phyloP scores from a whole-genome alignment of 1,140 invertebrate genomes.

The Drosophila subpulchrella region DNA sequence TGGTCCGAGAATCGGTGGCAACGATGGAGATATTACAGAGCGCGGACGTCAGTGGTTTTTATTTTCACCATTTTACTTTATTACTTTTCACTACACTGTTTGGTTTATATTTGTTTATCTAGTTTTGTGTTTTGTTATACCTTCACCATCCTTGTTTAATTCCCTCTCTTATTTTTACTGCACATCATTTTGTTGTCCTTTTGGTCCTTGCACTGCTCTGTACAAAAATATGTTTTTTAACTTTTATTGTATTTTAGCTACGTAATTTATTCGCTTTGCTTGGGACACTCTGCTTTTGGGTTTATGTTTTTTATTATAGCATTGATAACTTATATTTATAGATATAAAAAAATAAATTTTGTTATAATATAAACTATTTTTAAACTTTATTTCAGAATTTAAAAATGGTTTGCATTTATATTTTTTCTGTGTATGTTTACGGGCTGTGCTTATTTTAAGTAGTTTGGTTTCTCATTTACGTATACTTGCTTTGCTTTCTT shows the following conservation, averaged over 20 bases:
- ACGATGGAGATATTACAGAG: slow-evolving; percentile 43
- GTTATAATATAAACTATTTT: too few species aligned
- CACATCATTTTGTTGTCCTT: slow-evolving; percentile 17
- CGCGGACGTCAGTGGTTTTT: slow-evolving; percentile 75
- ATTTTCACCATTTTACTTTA: slow-evolving; percentile 48
- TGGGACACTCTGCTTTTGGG: slow-evolving; percentile 13
- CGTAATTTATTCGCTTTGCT: neutral
- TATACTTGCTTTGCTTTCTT: slow-evolving; percentile 27
- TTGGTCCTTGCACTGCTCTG: slow-evolving; percentile 10
- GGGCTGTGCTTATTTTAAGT: slow-evolving; percentile 1
- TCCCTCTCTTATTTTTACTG: slow-evolving; percentile 29
- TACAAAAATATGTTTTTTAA: neutral
- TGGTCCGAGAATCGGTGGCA: slow-evolving; percentile 33
- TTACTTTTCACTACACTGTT: slow-evolving; percentile 23
- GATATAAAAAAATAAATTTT: neutral
- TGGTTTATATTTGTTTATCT: slow-evolving; percentile 26
- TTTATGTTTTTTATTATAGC: slow-evolving; percentile 1
- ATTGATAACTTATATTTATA: neutral
- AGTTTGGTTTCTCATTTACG: slow-evolving; percentile 4
- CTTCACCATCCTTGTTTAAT: slow-evolving; percentile 8
- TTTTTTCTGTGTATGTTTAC: neutral
- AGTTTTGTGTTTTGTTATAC: slow-evolving; percentile 20
- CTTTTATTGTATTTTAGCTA: slow-evolving; percentile 1
- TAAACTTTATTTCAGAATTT: too few species aligned
- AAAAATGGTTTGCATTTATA: too few species aligned